Percentiles rank a stretch among this genome's conserved stretches.
Conservation (phyloP, 2,888 invertebrate species). For the Chrysotoxum bicinctum region DNA sequence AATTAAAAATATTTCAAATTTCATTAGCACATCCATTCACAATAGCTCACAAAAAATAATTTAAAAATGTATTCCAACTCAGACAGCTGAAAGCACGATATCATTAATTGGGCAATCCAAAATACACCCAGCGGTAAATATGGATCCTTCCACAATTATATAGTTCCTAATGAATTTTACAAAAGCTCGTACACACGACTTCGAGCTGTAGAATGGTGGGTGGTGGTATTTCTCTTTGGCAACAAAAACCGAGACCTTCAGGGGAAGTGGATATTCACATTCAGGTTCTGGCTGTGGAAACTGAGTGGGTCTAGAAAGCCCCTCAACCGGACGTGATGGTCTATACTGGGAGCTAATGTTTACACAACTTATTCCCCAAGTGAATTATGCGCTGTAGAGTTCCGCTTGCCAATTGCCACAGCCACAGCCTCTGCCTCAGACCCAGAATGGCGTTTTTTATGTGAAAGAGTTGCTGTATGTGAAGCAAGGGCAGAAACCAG, state of each 20-base stretch:
- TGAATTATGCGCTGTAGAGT: constrained; percentile 25
- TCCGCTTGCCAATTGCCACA: background rate
- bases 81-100: background rate
- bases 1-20: background rate
- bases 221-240: background rate
- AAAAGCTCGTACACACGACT: constrained; percentile 9
- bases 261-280: background rate
- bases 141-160: background rate
- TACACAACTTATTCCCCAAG: constrained; percentile 52
- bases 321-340: constrained; percentile 63
- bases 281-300: constrained; percentile 6
- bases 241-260: constrained; percentile 2
- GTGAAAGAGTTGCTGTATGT: background rate
- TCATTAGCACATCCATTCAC: background rate
- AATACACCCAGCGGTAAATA: background rate
- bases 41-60: background rate
- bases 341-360: constrained; percentile 49
- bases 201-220: background rate
- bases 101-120: constrained; percentile 39
- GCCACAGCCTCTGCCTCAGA: background rate
- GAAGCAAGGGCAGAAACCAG: background rate
- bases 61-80: background rate
- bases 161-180: constrained; percentile 22
- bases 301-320: constrained; percentile 20
- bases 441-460: background rate